phyloP scores from a whole-genome alignment of 2,797 vertebrate species.

The Pseudocheirus occidentalis region DNA sequence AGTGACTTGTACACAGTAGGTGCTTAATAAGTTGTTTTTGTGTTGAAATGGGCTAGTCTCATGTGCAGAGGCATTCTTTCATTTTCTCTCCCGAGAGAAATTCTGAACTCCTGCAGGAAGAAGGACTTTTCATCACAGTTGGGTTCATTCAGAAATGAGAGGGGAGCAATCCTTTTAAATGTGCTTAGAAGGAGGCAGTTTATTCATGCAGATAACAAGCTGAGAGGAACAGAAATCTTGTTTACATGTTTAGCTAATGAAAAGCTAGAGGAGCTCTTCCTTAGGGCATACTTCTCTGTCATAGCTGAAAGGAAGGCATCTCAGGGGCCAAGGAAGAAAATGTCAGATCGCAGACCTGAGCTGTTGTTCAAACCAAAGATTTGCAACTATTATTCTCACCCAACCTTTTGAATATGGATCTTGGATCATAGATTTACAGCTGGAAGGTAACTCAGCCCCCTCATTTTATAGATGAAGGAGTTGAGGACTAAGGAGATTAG shows the following conservation, averaged over 20 bases:
- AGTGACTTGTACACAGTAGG: not conserved
- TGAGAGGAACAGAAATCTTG: not conserved
- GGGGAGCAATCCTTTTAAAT: not conserved
- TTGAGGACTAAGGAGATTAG: not conserved
- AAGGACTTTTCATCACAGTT: conserved; percentile 43
- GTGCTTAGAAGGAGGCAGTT: conserved; percentile 31
- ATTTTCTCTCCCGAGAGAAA: not conserved
- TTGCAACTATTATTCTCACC: not conserved
- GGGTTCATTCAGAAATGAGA: conserved; percentile 40
- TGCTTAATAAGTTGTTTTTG: not conserved
- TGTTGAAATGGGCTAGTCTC: not conserved
- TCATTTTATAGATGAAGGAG: not conserved
- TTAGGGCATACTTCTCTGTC: conserved; percentile 23
- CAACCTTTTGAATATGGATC: not conserved
- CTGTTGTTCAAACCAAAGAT: conserved; percentile 5
- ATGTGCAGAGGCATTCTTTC: not conserved
- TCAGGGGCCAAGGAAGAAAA: conserved; percentile 27
- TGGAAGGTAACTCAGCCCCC: not conserved
- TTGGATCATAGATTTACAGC: not conserved
- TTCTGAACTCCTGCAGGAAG: not conserved
- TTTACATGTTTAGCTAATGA: conserved; percentile 37
- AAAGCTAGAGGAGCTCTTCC: not conserved
- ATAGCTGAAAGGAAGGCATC: not conserved
- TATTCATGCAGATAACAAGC: conserved; percentile 34
- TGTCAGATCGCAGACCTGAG: not conserved